These are phyloP conservation scores for Anneissia japonica DNA, from an alignment of 35 echinoderm and acorn worm genomes.

Conservation along the genomic window DNA sequence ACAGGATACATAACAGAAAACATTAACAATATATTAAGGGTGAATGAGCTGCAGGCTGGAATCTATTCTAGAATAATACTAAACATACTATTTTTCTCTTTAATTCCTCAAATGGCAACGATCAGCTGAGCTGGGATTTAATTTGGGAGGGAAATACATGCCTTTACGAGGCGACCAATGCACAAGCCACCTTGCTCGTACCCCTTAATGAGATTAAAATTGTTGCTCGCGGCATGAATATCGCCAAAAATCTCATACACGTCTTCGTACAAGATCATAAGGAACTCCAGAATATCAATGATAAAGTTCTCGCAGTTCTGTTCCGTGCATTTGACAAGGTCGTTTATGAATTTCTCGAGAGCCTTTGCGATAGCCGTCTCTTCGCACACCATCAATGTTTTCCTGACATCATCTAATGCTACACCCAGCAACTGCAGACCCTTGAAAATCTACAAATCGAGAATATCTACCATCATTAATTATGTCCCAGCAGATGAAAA, in stretches of 20 bases:
- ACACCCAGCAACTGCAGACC: constrained; percentile 42
- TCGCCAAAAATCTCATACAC: constrained; percentile 69
- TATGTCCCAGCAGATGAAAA: no score
- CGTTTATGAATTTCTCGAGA: constrained; percentile 52
- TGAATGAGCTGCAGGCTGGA: no score
- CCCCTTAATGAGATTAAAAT: constrained; percentile 41
- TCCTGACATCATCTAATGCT: constrained; percentile 42
- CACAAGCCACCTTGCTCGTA: constrained; percentile 72
- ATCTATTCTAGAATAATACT: no score
- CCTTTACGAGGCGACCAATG: constrained; percentile 55
- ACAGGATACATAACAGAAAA: no score
- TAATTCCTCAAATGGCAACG: no score
- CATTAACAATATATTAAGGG: no score
- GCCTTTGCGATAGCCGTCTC: constrained; percentile 53
- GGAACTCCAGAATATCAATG: constrained; percentile 38
- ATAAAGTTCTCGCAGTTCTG: constrained; percentile 33
- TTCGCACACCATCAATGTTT: constrained; percentile 31
- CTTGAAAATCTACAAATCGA: constrained; percentile 28
- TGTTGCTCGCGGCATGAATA: constrained; percentile 46
- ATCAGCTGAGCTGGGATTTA: background rate
- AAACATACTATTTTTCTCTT: no score
- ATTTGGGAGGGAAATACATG: constrained; percentile 41
- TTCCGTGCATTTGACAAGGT: constrained; percentile 52
- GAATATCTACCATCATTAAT: no score
- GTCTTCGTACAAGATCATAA: constrained; percentile 62